These are phyloP conservation scores for Diarsia mendica DNA, from an alignment of 2,888 invertebrate genomes.

Conservation along the genomic window DNA sequence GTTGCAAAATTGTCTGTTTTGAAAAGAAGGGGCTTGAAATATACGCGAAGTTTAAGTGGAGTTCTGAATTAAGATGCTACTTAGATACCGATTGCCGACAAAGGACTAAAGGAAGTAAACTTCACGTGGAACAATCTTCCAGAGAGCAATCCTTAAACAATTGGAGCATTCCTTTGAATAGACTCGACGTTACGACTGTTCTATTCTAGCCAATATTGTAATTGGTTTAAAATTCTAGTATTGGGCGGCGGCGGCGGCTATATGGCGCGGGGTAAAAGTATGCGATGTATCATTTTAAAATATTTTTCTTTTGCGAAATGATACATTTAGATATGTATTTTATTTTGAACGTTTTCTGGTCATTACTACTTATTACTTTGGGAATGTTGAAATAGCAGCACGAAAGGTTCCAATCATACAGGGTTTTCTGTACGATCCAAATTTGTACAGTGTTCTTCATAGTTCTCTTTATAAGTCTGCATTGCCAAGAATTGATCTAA, in stretches of 20 bases:
- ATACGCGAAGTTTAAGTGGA: conserved; percentile 39
- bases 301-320: too few relatives aligned
- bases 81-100: conserved; percentile 12
- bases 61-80: conserved; percentile 27
- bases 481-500: too few relatives aligned
- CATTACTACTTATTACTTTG: too few relatives aligned
- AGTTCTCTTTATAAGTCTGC: too few relatives aligned
- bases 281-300: too few relatives aligned
- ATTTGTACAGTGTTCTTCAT: background rate
- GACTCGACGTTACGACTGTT: background rate
- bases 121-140: background rate
- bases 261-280: too few relatives aligned
- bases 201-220: background rate
- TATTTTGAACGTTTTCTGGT: too few relatives aligned
- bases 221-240: too few relatives aligned
- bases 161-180: background rate
- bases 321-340: too few relatives aligned
- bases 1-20: conserved; percentile 57
- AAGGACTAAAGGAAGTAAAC: background rate
- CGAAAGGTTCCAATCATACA: too few relatives aligned
- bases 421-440: background rate
- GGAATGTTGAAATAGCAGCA: too few relatives aligned
- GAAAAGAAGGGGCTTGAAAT: conserved; percentile 44
- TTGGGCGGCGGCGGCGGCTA: too few relatives aligned
- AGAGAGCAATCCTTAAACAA: background rate